Base-by-base conservation (phyloP, 2,888 invertebrate genomes). In the Eulithis testata region DNA sequence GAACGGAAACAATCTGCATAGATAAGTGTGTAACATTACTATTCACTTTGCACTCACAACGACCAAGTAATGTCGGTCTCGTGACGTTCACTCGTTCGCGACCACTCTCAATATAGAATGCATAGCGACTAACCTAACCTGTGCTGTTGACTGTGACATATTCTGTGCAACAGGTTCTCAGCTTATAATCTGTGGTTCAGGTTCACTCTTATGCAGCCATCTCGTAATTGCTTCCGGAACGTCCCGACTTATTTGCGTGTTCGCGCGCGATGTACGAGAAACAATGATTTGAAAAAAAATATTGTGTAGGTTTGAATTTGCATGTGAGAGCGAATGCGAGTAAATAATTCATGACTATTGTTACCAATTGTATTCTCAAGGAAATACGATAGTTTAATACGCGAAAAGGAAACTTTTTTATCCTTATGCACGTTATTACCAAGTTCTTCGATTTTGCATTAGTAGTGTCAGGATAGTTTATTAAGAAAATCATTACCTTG, bases 181-280 rank as follows among this genome's bases (percentile, higher is more conserved):
- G 55, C 31, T 31, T 31, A 54, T 54, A 43, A 43, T 54, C 11
- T 43, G 54, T 40, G n/a, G n/a, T 56, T 56, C 53, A 36, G 31
- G 47, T 56, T 58, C 44, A 61, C 53, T 44, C 61, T 82, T 83
- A 80, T 75, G 79, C 80, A 79, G 83, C 75, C 70, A 75, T 76
- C 71, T 73, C 77, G 78, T 84, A 84, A 86, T 85, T 79, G 81
- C 84, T 86, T 87, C 88, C 88, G 87, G 83, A 76, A 72, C 53
- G 65, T 76, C 75, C 76, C 75, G 76, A 79, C 79, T 79, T 80
- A 81, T 83, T 82, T 73, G 75, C 79, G 75, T 75, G 69, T 66
- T 67, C 31, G 55, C 73, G 54, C 61, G 53, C 76, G 63, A 74
- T 79, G 76, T 72, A 76, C 70, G 60, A 54, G 56, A 65, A 56